Evolutionary conservation across 2,888 invertebrate genomes (phyloP), one percentile per base, ranked within the genome.

Genomic region (Macrosiphum euphorbiae): DNA sequence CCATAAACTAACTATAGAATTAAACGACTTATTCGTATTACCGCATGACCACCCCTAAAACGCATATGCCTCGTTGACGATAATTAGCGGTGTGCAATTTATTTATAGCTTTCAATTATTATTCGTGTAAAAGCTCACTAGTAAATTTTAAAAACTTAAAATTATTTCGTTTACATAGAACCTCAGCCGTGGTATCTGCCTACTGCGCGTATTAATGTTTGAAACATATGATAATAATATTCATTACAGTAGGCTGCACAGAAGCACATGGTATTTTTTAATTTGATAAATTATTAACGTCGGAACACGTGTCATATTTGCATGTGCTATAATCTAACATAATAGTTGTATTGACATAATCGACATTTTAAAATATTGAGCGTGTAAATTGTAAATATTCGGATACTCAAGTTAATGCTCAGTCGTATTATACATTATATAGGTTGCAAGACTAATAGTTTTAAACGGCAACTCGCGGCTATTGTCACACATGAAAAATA

Each of bases 1-100:
- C 44, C 44, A 88, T 84, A 89, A 78, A 84, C 92, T 26, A 58
- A 93, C 93, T 88, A 20, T 20, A 28, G 90, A 86, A 94, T 90
- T 90, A 86, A 87, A 86, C 90, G 86, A 90, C 85, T 90, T 87
- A 41, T 90, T 89, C 88, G 47, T 47, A 52, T 86, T 58, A 86
- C 47, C 5, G 52, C 47, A 20, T 26, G 7, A n/a, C 35, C 87
- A 7, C 55, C 67, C 44, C 41, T 28, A 52, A 84, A 91, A 20
- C 20, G 47, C 67, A 28, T 24, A 78, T 50, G 52, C n/a, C 78
- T 55, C 92, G n/a, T 92, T 88, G 41, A 78, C 88, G 55, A 78
- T 44, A 78, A 92, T 92, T 92, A 78, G 44, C 44, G 52, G 35
- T 44, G 1, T 58, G n/a, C 26, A 26, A 35, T 50, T 20, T 47